These are phyloP conservation scores for Lordiphosa fenestrarum DNA, from an alignment of 2,888 invertebrate species.

Conservation along the genomic window DNA sequence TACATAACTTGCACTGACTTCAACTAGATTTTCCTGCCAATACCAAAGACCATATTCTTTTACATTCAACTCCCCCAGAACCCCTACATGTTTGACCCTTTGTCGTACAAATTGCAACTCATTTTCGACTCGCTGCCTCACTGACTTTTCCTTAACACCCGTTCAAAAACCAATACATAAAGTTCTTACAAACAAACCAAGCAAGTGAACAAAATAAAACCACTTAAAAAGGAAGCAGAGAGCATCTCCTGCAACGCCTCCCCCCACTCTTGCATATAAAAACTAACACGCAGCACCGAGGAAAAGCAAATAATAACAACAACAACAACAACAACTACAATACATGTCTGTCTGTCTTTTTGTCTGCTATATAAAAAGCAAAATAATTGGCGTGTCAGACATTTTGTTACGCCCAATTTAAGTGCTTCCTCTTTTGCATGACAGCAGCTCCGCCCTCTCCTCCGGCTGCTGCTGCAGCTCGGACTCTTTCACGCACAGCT, in stretches of 20 bases:
- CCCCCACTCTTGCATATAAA: conserved; percentile 1
- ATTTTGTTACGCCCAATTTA: conserved; percentile 73
- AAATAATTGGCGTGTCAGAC: conserved; percentile 74
- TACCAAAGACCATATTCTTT: too few relatives aligned
- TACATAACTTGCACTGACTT: too few relatives aligned
- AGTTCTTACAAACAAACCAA: conserved; percentile 36
- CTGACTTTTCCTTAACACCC: conserved; percentile 15
- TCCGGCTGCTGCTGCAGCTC: not conserved
- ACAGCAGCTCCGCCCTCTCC: conserved; percentile 20
- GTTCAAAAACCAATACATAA: conserved; percentile 31
- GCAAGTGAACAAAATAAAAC: conserved; percentile 53
- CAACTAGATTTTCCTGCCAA: too few relatives aligned
- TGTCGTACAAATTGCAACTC: conserved; percentile 22
- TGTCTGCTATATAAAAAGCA: conserved; percentile 57
- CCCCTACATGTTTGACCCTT: conserved; percentile 23
- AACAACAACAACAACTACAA: conserved; percentile 28
- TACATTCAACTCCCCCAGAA: too few relatives aligned
- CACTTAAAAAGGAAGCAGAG: conserved; percentile 56
- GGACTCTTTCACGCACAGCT: conserved; percentile 17
- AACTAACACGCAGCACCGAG: conserved; percentile 44
- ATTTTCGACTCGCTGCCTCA: conserved; percentile 26
- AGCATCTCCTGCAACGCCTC: too few relatives aligned
- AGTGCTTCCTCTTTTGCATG: conserved; percentile 61
- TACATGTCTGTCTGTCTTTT: conserved; percentile 31
- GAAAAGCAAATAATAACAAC: conserved; percentile 13